A percentile compares a stretch with the other conserved stretches of the same genome.
These are phyloP conservation scores for Fragum fragum DNA, from an alignment of 2,888 invertebrate genomes.

Conservation along the genomic window DNA sequence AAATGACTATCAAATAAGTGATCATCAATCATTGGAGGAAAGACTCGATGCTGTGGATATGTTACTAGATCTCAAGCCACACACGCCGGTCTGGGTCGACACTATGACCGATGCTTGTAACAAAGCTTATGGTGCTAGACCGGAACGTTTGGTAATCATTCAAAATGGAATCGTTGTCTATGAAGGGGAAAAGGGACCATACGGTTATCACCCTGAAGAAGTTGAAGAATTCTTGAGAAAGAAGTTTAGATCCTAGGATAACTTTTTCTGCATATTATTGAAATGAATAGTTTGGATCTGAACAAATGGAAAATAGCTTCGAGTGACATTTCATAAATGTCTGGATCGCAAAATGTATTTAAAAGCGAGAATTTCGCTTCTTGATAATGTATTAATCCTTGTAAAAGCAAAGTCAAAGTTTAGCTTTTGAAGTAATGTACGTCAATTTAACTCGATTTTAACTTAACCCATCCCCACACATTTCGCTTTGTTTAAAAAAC, in stretches of 20 bases:
- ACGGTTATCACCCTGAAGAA: slow-evolving; percentile 73
- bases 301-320: neutral
- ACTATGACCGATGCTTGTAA: slow-evolving; percentile 76
- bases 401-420: too few species aligned
- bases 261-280: neutral
- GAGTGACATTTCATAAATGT: neutral
- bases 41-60: slow-evolving; percentile 72
- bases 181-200: slow-evolving; percentile 75
- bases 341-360: neutral
- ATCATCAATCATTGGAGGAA: slow-evolving; percentile 70
- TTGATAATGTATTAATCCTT: too few species aligned
- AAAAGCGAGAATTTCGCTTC: neutral
- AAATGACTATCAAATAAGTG: slow-evolving; percentile 70
- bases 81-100: slow-evolving; percentile 76
- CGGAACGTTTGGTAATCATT: slow-evolving; percentile 79
- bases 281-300: neutral
- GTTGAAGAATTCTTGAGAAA: slow-evolving; percentile 74
- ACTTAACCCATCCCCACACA: too few species aligned
- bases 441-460: too few species aligned
- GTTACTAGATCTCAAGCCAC: slow-evolving; percentile 50
- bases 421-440: too few species aligned
- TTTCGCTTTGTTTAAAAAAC: too few species aligned
- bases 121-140: slow-evolving; percentile 73
- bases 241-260: slow-evolving; percentile 30
- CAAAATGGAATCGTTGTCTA: slow-evolving; percentile 73